Base-by-base conservation (phyloP, 92 coral and sea anemone species). In the Blastomussa wellsi region DNA sequence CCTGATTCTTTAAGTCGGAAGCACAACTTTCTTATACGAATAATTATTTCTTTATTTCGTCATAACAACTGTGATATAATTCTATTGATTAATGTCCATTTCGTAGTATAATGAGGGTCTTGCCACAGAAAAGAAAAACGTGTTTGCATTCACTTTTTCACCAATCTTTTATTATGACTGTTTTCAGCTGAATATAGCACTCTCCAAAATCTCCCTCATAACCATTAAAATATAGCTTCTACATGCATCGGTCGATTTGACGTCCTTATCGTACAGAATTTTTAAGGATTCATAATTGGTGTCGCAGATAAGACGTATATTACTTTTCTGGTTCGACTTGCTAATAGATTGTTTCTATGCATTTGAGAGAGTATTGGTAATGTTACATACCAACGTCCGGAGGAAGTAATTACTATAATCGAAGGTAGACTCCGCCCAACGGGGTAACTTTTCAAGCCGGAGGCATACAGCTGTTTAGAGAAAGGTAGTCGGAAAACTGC, bases 41-140 rank as follows among this genome's bases (percentile, higher is more conserved):
- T 69, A 69, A 72, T 72, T 72, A 39, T 72, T 72, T 37, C 77
- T 76, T 51, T 38, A 22, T 52, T 76, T 76, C 65, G 62, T 31
- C 79, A 76, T 49, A 49, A 15, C 53, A 76, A 51, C 39, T 7
- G 44, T 2, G 35, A 29, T 53, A 33, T 48, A 76, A 49, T 49
- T 49, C 20, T 17, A 14, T 62, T 75, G 48, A 75, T 47, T 75
- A 13, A 76, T 51, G 39, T 10, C 32, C 65, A 29, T 51, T 76
- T 49, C 26, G 28, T 3, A 37, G 8, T 22, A 38, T 7, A 36
- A 37, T 71, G n/a, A 20, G 42, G 47, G 49, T 38, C 12, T 17
- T 35, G 15, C 24, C 32, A 26, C 44, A 35, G 47, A 71, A 71
- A 71, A 37, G 24, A 70, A 71, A 71, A 38, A 71, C 76, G 36